Percentiles rank a stretch among this genome's conserved stretches.
These are phyloP conservation scores for Gastrophysa polygoni DNA, from an alignment of 2,888 invertebrate genomes.

Conservation along the genomic window DNA sequence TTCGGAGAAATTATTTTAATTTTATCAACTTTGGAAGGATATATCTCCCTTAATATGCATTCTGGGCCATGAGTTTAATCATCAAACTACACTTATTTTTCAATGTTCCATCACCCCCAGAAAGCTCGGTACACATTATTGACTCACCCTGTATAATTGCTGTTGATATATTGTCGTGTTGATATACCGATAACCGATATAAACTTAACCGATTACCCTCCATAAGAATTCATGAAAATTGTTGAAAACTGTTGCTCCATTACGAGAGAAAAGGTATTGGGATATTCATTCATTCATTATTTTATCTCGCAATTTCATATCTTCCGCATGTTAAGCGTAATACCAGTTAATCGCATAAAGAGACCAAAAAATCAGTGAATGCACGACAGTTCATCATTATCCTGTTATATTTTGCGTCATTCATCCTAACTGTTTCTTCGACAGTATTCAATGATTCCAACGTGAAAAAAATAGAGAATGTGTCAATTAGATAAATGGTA, in stretches of 20 bases:
- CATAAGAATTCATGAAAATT: too few species aligned
- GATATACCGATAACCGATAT: too few species aligned
- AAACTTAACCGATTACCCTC: too few species aligned
- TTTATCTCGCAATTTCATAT: neutral
- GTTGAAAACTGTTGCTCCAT: neutral
- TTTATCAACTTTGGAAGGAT: too few species aligned
- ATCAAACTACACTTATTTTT: too few species aligned
- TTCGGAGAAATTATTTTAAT: too few species aligned
- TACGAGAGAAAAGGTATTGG: neutral
- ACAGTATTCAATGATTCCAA: neutral
- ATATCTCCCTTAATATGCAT: too few species aligned
- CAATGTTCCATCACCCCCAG: too few species aligned
- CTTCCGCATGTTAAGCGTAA: slow-evolving; percentile 1
- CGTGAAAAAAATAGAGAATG: slow-evolving; percentile 1
- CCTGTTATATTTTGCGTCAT: slow-evolving; percentile 5
- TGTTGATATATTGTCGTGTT: too few species aligned
- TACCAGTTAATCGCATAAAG: slow-evolving; percentile 7
- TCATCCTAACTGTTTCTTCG: slow-evolving; percentile 11
- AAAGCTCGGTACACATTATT: too few species aligned
- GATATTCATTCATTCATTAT: neutral
- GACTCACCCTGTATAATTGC: too few species aligned
- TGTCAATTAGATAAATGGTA: slow-evolving; percentile 12
- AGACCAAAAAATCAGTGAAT: slow-evolving; percentile 9
- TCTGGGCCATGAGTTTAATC: too few species aligned
- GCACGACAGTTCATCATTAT: slow-evolving; percentile 16